Evolutionary conservation across 2,888 invertebrate genomes (phyloP), one percentile per base, ranked within the genome.

Genomic region (Cosmopolites sordidus): DNA sequence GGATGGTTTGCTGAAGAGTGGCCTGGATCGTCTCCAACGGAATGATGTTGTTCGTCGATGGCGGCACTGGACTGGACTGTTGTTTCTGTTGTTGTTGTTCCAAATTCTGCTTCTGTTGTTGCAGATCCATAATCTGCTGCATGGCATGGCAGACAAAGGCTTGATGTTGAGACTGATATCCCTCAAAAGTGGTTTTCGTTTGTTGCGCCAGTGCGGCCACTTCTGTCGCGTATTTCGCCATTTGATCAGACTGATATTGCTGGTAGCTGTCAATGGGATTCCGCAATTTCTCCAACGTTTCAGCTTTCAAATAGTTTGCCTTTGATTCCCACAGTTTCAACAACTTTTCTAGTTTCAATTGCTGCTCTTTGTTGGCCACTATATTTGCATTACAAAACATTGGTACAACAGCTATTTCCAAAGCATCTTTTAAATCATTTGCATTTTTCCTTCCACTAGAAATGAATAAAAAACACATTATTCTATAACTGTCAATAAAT

Each of bases 251-350:
- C 78, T 95, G 90, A 73, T 92, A 93, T 67, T 89, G 87, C 65
- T 89, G 86, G 80, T 93, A 88, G n/a, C 93, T 91, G 50, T 83
- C 82, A 58, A 86, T 83, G 1, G 95, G 94, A 63, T 89, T 88
- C 70, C 90, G 87, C 77, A 97, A 81, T 75, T 90, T 89, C 58
- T 89, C 87, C 66, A 93, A 86, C 60, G 91, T 89, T 8, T 84
- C 80, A 11, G 84, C 78, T 71, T 87, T 87, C 72, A 92, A 87
- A 77, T 92, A 92, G 77, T 92, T 87, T 59, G 87, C 85, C 78
- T 98, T 96, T 61, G 93, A 92, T 77, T 97, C 96, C 99, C 99
- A 99, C 40, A 98, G 79, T 59, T 90, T 89, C 58, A 96, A 80
- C 63, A 97, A 77, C 81, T 98, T 98, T 70, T 90, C 89, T 58